Evolutionary conservation across 2,888 invertebrate species (phyloP), one percentile per base, ranked within the genome.

Genomic region (Phortica okadai): DNA sequence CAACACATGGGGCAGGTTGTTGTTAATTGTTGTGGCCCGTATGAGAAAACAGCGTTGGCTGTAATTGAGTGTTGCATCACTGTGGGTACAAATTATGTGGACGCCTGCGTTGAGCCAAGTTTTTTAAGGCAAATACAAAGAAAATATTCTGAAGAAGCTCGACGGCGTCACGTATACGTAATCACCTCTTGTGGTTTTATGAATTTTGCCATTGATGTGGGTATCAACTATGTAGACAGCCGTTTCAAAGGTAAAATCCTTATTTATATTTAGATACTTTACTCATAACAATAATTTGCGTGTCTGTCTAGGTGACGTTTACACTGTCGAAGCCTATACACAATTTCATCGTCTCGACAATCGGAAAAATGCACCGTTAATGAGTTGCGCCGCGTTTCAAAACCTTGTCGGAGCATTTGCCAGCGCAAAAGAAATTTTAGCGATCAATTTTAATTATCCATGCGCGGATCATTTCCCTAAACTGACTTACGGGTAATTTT

Each of bases 151-250:
- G 41, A 10, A 3, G 41, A 62, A 2, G 75, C 75, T 10, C 11
- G 25, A 4, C 2, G 3, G 3, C 25, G 69, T 3, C 45, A 75
- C 10, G 50, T 75, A 10, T 75, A 75, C 21, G 11, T 75, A 1
- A 45, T 75, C 10, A 75, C 44, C n/a, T 72, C 75, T 2, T 75
- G 75, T 54, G 75, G 75, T 2, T 75, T 75, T 69, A 14, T 72
- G 1, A 75, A 59, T 54, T 75, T 75, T 33, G 75, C 62, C 2
- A 41, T 64, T 2, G 75, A 75, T 69, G 25, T 75, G 25, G 75
- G 75, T n/a, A 62, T 72, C 2, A 70, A 72, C 21, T 75, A 16
- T 54, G 14, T 75, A 10, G 75, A 72, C 14, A 16, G 16, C 7
- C 50, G 44, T 14, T 74, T 74, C 41, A 67, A 66, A 25, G 74